phyloP scores from a whole-genome alignment of 2,113 vertebrate genomes.

The Rattus norvegicus region DNA sequence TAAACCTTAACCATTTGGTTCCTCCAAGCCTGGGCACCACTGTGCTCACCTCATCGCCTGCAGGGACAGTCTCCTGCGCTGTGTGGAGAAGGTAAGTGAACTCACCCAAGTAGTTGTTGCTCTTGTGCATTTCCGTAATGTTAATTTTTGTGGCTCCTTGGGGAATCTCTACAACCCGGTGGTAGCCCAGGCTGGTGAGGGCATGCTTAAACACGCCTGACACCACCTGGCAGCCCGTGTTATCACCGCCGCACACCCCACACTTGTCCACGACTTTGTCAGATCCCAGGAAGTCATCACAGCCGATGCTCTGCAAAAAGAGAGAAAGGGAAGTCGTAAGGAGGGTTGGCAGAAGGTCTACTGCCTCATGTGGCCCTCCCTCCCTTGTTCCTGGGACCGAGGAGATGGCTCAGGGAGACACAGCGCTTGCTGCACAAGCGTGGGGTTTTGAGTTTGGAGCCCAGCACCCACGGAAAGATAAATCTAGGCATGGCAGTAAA shows the following conservation, averaged over 20 bases:
- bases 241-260: slow-evolving; percentile 95
- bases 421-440: not conserved
- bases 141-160: slow-evolving; percentile 98
- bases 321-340: not conserved
- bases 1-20: not conserved
- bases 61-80: not conserved
- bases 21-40: not conserved
- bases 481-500: not conserved
- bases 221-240: slow-evolving; percentile 93
- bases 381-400: not conserved
- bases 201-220: slow-evolving; percentile 95
- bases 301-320: slow-evolving; percentile 92
- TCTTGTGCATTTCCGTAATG: slow-evolving; percentile 97
- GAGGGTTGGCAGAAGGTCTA: fast-evolving
- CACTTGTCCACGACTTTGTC: slow-evolving; percentile 95
- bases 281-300: slow-evolving; percentile 94
- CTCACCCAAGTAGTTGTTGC: slow-evolving; percentile 98
- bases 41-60: not conserved
- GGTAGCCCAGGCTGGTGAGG: slow-evolving; percentile 94
- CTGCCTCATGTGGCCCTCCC: not conserved
- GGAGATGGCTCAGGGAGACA: not conserved
- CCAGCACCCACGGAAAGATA: not conserved
- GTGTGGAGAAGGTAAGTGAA: not conserved
- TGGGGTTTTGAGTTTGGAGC: too few species aligned
- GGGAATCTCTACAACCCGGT: slow-evolving; percentile 98